phyloP scores from a whole-genome alignment of 2,113 vertebrate genomes.

The Dicentrarchus labrax region DNA sequence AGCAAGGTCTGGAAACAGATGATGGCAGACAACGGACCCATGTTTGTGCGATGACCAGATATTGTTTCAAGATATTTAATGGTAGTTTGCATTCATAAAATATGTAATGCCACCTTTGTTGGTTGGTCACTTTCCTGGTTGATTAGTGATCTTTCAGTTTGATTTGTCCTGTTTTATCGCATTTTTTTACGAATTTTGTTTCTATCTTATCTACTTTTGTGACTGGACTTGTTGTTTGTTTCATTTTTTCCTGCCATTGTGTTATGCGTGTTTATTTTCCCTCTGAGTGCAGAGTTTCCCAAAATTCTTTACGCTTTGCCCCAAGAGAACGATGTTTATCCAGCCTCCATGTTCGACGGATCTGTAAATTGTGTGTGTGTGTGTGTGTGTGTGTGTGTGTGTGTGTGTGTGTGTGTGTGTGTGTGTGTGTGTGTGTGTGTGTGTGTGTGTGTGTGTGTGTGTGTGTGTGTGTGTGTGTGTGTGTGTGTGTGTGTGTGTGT shows the following conservation, averaged over 20 bases:
- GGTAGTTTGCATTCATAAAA: not conserved
- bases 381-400: conserved; percentile 41
- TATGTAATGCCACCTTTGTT: not conserved
- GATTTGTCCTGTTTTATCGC: conserved; percentile 26
- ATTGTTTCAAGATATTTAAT: conserved; percentile 39
- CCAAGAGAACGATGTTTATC: conserved; percentile 63
- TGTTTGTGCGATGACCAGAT: conserved; percentile 36
- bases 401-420: conserved; percentile 42
- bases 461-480: conserved; percentile 37
- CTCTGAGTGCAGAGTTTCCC: conserved; percentile 60
- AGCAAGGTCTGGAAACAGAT: conserved; percentile 64
- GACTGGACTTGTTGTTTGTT: conserved; percentile 66
- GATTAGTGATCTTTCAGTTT: not conserved
- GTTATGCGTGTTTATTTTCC: conserved; percentile 73
- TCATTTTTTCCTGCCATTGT: conserved; percentile 81
- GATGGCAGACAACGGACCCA: conserved; percentile 52
- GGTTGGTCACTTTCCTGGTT: not conserved
- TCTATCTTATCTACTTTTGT: conserved; percentile 38
- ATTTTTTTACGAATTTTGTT: conserved; percentile 16
- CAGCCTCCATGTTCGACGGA: conserved; percentile 33
- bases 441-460: not conserved
- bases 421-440: conserved; percentile 27
- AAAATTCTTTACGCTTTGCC: conserved; percentile 58
- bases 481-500: conserved; percentile 43
- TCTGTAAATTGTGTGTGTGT: conserved; percentile 55